phyloP scores from a whole-genome alignment of 2,113 vertebrate species.

The Acanthochromis polyacanthus region DNA sequence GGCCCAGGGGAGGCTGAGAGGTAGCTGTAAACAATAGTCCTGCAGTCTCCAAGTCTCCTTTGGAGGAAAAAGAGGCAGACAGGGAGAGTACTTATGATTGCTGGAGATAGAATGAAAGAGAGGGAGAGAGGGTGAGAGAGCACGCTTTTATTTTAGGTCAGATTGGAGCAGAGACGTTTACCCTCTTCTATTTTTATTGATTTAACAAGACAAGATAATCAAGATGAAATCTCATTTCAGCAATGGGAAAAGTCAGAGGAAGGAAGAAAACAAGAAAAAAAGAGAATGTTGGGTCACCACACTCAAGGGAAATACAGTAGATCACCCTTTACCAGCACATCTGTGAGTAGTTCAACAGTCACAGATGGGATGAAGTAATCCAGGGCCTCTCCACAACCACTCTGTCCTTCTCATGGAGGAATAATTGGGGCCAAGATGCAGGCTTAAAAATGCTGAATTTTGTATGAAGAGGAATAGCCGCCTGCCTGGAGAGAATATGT shows the following conservation, averaged over 20 bases:
- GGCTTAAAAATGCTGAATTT: conserved; percentile 37
- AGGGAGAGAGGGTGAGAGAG: conserved; percentile 16
- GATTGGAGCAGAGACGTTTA: conserved; percentile 40
- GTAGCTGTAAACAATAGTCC: conserved; percentile 77
- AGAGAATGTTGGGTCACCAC: background rate
- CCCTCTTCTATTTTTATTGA: conserved; percentile 48
- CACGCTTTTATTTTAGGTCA: conserved; percentile 43
- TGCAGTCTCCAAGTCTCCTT: conserved; percentile 63
- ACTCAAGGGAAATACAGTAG: conserved; percentile 12
- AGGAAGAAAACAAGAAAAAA: background rate
- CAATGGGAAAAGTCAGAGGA: conserved; percentile 29
- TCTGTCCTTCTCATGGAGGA: conserved; percentile 28
- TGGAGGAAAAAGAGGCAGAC: conserved; percentile 33
- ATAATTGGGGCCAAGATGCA: background rate
- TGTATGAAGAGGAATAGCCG: conserved; percentile 26
- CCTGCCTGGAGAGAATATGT: conserved; percentile 58
- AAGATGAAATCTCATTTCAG: conserved; percentile 54
- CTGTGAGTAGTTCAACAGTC: conserved; percentile 53
- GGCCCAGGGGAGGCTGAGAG: conserved; percentile 61
- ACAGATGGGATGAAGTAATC: conserved; percentile 12
- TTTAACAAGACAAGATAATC: conserved; percentile 54
- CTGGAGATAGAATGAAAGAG: conserved; percentile 46
- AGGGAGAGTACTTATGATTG: conserved; percentile 59
- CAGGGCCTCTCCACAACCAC: background rate
- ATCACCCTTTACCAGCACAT: conserved; percentile 46